phyloP scores from a whole-genome alignment of 2,888 invertebrate genomes.

The Drepana falcataria region DNA sequence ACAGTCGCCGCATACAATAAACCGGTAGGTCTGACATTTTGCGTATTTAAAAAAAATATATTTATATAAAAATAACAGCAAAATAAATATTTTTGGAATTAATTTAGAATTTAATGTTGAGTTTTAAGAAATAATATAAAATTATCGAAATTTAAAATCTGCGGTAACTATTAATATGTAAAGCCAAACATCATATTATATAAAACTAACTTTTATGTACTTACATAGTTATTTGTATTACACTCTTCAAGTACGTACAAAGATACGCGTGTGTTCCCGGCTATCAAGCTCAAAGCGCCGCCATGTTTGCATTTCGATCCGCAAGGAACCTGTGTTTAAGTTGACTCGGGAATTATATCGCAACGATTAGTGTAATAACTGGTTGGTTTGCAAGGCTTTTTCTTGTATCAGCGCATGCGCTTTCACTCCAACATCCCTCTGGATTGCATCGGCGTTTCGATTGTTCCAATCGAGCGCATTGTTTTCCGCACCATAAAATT shows the following conservation, averaged over 20 bases:
- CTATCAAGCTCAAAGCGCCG: constrained; percentile 68
- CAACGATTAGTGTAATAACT: constrained; percentile 79
- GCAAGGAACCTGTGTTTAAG: constrained; percentile 78
- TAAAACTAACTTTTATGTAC: no score
- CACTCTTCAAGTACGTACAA: constrained; percentile 8
- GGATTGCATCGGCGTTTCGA: constrained; percentile 53
- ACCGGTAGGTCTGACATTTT: no score
- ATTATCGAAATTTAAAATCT: no score
- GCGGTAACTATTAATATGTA: no score
- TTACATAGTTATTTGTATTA: no score
- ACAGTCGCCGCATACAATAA: no score
- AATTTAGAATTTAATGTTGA: no score
- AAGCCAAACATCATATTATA: no score
- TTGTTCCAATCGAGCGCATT: constrained; percentile 65
- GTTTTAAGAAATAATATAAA: no score
- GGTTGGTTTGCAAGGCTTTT: constrained; percentile 67
- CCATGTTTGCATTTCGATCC: constrained; percentile 79
- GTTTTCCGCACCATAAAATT: constrained; percentile 64
- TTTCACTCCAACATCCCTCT: constrained; percentile 58
- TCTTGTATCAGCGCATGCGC: constrained; percentile 65
- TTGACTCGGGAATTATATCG: constrained; percentile 78
- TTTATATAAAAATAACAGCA: no score
- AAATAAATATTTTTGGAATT: no score
- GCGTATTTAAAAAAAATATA: no score
- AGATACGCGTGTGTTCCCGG: constrained; percentile 49